Conservation (phyloP, 2,113 vertebrate genomes). For the Anoplopoma fimbria region DNA sequence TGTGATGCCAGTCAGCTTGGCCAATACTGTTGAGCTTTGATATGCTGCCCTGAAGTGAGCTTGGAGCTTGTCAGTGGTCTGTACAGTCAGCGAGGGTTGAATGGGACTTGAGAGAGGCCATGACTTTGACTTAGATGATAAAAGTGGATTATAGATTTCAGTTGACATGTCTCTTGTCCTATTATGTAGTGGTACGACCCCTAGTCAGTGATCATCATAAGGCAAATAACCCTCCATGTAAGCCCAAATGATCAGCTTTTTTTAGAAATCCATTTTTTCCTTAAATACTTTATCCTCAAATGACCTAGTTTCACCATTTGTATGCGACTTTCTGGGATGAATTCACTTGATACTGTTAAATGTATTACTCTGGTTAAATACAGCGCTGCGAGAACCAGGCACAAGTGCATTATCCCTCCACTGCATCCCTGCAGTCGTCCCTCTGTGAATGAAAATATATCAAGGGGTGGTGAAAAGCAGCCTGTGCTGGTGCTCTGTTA, state of each 20-base stretch:
- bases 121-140: conserved; percentile 50
- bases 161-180: conserved; percentile 17
- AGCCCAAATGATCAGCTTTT: conserved; percentile 12
- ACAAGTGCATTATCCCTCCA: conserved; percentile 9
- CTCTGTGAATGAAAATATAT: conserved; percentile 22
- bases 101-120: conserved; percentile 32
- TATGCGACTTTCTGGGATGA: neutral
- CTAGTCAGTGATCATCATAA: conserved; percentile 1
- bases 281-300: conserved; percentile 12
- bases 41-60: conserved; percentile 39
- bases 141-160: conserved; percentile 23
- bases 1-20: conserved; percentile 30
- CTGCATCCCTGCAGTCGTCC: neutral
- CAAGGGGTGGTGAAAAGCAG: conserved; percentile 31
- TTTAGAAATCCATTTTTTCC: neutral
- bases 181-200: neutral
- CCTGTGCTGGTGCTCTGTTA: conserved; percentile 45
- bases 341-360: conserved; percentile 1
- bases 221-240: neutral
- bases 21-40: conserved; percentile 45
- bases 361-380: neutral
- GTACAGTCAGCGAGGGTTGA: conserved; percentile 17
- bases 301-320: conserved; percentile 37
- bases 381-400: neutral
- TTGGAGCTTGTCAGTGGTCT: conserved; percentile 11